phyloP scores from a whole-genome alignment of 2,888 invertebrate species.

The Antitype chi region DNA sequence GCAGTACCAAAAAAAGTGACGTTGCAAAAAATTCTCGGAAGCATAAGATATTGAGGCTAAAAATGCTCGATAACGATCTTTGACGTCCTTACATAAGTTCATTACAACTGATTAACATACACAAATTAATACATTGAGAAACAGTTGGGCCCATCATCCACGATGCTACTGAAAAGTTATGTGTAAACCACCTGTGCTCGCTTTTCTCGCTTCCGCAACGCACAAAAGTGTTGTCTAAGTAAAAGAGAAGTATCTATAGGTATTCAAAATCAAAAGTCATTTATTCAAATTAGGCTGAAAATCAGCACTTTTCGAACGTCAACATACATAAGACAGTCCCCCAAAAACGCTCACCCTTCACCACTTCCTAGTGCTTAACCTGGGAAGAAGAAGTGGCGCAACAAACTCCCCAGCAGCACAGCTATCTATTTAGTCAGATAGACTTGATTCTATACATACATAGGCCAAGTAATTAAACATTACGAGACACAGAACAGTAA shows the following conservation, averaged over 20 bases:
- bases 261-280: too few species aligned
- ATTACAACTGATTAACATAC: conserved; percentile 10
- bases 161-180: neutral
- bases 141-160: neutral
- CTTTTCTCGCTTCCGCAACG: neutral
- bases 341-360: too few species aligned
- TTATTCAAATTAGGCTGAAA: too few species aligned
- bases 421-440: too few species aligned
- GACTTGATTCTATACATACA: too few species aligned
- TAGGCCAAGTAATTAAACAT: too few species aligned
- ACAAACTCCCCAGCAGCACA: too few species aligned
- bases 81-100: neutral
- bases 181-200: neutral
- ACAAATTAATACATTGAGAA: conserved; percentile 30
- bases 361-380: too few species aligned
- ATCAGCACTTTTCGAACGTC: too few species aligned
- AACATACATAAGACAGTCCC: too few species aligned
- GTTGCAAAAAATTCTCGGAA: neutral
- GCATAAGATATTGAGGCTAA: neutral
- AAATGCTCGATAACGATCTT: conserved; percentile 14
- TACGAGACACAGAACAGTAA: too few species aligned
- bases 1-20: neutral
- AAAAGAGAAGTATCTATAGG: neutral
- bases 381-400: too few species aligned
- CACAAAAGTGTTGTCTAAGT: neutral